Evolutionary conservation across 2,888 invertebrate genomes (phyloP).

Genomic region (Caprella mutica): DNA sequence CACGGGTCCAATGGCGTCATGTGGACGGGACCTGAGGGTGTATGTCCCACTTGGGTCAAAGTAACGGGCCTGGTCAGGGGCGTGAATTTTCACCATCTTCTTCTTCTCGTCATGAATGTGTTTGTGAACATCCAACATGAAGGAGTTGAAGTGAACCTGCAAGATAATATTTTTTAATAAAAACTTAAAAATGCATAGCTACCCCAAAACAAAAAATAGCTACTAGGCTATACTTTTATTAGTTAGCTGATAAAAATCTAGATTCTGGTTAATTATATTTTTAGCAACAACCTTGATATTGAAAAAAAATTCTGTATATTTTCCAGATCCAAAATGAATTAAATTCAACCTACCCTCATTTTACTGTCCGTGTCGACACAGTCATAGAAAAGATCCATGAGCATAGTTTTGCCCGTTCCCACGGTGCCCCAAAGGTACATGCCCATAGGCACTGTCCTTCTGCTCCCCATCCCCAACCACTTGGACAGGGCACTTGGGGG

Average conservation of each 20-base stretch:
- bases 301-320: too few species aligned
- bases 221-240: not conserved
- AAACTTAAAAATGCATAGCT: not conserved
- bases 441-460: constrained; percentile 20
- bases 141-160: constrained; percentile 89
- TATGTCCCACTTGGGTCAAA: constrained; percentile 36
- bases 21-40: constrained; percentile 54
- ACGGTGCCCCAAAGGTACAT: constrained; percentile 44
- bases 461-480: constrained; percentile 1
- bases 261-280: not conserved
- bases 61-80: constrained; percentile 28
- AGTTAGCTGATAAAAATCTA: not conserved
- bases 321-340: not conserved
- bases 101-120: constrained; percentile 76
- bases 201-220: not conserved
- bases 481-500: constrained; percentile 7
- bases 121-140: constrained; percentile 91
- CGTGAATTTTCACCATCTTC: constrained; percentile 43
- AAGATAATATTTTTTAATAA: constrained; percentile 41
- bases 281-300: too few species aligned
- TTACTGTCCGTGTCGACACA: constrained; percentile 47
- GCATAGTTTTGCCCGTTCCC: constrained; percentile 94
- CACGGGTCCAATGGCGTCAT: constrained; percentile 90
- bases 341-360: constrained; percentile 12
- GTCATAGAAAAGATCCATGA: constrained; percentile 95